Base-by-base conservation (phyloP, 1,140 invertebrate species). In the Drosophila nikananu region DNA sequence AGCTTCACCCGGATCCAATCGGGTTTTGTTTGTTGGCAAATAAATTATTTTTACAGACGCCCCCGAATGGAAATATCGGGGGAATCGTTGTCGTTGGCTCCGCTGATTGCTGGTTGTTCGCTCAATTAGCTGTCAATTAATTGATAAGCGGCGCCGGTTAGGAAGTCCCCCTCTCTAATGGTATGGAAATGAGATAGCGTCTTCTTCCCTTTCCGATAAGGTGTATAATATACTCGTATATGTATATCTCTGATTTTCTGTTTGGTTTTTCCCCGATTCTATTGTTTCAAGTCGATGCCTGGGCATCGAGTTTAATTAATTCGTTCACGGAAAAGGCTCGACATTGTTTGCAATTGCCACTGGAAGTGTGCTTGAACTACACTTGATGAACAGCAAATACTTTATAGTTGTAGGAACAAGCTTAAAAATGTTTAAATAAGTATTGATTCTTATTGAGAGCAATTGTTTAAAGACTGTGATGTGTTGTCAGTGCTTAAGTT, bases 111-210 rank as follows among this genome's bases (percentile, higher is more conserved):
- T 51, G 70, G 55, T 42, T 74, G 68, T 73, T 74, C 54, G 51
- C 71, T 76, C 80, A 83, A 83, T 83, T 83, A 75, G 71, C 68
- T 58, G 70, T 75, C 57, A 83, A 81, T 79, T 70, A 73, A 58
- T 66, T 77, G 70, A 79, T 80, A 80, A 70, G 71, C 59, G 30
- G 37, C 54, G 54, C 54, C 54, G 54, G 35, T 15, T 39, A 73
- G 70, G 54, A 73, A 73, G 55, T 73, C 15, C 7, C 7, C 44
- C 44, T 25, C 44, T 25, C 68, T 32, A 73, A 73, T 73, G 46
- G 44, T 13, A 60, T 74, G 54, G 37, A 74, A 74, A 74, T 61
- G 54, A 60, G 54, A 51, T 60, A 42, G 15, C 15, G 27, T 48
- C 49, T 67, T 48, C 41, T 67, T 48, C n/a, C 64, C 63, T 15